Evolutionary conservation across 2,888 invertebrate genomes (phyloP).

Genomic region (Synergus japonicus): DNA sequence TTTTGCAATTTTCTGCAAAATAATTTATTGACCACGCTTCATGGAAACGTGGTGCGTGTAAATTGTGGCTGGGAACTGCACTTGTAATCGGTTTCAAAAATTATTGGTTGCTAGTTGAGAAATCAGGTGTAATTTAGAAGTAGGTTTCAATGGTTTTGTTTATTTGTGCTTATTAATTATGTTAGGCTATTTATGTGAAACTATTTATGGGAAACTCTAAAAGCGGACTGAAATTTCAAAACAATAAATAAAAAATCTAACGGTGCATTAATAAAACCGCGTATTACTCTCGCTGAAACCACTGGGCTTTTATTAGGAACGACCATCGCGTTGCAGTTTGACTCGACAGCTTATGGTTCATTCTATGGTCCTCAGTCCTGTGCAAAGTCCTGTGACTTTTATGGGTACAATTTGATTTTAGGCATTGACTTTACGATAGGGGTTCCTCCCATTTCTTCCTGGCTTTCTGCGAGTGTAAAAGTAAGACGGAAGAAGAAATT

Average conservation of each 20-base stretch:
- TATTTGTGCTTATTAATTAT: too few species aligned
- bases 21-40: slow-evolving; percentile 20
- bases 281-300: slow-evolving; percentile 52
- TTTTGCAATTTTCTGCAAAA: slow-evolving; percentile 30
- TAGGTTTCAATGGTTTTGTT: too few species aligned
- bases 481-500: slow-evolving; percentile 38
- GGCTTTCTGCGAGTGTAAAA: neutral
- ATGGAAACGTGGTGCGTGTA: slow-evolving; percentile 10
- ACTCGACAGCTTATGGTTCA: slow-evolving; percentile 33
- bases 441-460: slow-evolving; percentile 54
- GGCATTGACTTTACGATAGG: slow-evolving; percentile 70
- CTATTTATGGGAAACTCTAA: too few species aligned
- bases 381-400: slow-evolving; percentile 54
- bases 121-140: neutral
- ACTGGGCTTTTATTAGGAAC: slow-evolving; percentile 18
- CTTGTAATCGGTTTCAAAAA: neutral
- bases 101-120: neutral
- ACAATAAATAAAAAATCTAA: slow-evolving; percentile 61
- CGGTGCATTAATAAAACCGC: slow-evolving; percentile 67
- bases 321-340: neutral
- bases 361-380: slow-evolving; percentile 41
- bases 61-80: neutral
- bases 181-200: too few species aligned
- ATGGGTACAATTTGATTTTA: slow-evolving; percentile 67
- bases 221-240: neutral